Percentiles rank a stretch among this genome's conserved stretches.
phyloP scores from a whole-genome alignment of 2,113 vertebrate genomes.

The Mus pahari region DNA sequence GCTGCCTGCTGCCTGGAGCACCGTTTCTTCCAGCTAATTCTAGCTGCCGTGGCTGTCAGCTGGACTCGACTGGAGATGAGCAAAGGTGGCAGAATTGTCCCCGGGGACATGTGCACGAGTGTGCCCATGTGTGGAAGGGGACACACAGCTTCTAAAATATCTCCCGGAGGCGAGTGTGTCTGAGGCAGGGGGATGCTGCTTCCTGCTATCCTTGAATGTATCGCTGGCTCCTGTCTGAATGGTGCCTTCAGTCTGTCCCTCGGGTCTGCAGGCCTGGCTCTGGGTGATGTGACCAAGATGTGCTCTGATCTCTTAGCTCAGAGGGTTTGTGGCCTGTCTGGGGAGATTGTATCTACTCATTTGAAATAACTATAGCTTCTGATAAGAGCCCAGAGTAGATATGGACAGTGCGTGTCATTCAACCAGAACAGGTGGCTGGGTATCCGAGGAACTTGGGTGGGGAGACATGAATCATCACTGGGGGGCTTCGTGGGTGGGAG shows the following conservation, averaged over 20 bases:
- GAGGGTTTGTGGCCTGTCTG: slow-evolving; percentile 53
- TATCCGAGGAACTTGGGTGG: neutral
- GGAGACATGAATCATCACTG: neutral
- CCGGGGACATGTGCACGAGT: neutral
- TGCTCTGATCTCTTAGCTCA: slow-evolving; percentile 33
- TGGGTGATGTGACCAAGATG: neutral
- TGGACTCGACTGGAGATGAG: neutral
- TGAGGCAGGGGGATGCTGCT: neutral
- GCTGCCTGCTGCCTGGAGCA: neutral
- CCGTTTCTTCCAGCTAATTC: neutral
- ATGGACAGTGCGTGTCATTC: neutral
- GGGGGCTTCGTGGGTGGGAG: neutral
- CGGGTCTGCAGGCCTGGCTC: neutral
- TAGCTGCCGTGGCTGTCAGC: neutral
- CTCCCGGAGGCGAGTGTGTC: neutral
- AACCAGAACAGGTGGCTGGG: neutral
- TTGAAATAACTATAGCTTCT: slow-evolving; percentile 11
- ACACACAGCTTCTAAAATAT: neutral
- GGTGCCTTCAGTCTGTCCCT: neutral
- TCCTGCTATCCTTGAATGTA: neutral
- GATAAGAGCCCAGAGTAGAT: slow-evolving; percentile 46
- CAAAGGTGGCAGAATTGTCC: neutral
- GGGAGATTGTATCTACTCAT: slow-evolving; percentile 67
- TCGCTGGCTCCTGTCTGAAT: neutral
- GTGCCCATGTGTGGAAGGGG: neutral